Evolutionary conservation across 2,888 invertebrate genomes (phyloP), one percentile per base, ranked within the genome.

Genomic region (Acholoe squamosa): DNA sequence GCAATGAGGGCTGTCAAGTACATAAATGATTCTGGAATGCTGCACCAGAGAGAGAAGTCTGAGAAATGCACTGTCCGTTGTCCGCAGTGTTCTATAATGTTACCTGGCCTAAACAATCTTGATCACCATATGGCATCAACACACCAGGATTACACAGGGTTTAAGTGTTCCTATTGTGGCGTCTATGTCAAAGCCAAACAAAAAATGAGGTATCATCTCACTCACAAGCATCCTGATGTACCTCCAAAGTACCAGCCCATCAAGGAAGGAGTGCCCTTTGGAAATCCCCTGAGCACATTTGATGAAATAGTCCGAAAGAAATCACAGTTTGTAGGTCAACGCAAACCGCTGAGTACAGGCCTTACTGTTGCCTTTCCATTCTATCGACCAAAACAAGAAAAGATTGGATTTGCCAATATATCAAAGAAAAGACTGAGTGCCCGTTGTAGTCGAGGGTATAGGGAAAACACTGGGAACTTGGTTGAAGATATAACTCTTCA

Each of bases 181-280:
- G 86, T 86, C 10, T 86, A 86, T 56, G 33, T 86, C 0, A 86
- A 86, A 86, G 86, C 86, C 12, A 86, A 86, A 28, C 86, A 86
- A 54, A 86, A 86, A 28, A 86, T 86, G 86, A 86, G 56, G 54
- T 86, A 86, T 54, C 86, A 86, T 56, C 56, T 86, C 14, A 19
- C 52, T 28, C 54, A 52, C 31, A 86, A 56, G 25, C 86, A 86
- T 86, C 54, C 86, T 56, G 12, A 16, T 19, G 3, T 54, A 0
- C 16, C 14, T 19, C 52, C 86, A 0, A 52, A 54, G 54, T 86
- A 86, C 25, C 86, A 86, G 19, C 54, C 86, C 1, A 86, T 86
- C 86, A 86, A 86, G 54, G n/a, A 86, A 19, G 86, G 86, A 10
- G 14, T 31, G 1, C 86, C 86, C 22, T 86, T 28, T 86, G 86